Conservation (phyloP, 1,140 invertebrate genomes). For the Liolophura sinensis region DNA sequence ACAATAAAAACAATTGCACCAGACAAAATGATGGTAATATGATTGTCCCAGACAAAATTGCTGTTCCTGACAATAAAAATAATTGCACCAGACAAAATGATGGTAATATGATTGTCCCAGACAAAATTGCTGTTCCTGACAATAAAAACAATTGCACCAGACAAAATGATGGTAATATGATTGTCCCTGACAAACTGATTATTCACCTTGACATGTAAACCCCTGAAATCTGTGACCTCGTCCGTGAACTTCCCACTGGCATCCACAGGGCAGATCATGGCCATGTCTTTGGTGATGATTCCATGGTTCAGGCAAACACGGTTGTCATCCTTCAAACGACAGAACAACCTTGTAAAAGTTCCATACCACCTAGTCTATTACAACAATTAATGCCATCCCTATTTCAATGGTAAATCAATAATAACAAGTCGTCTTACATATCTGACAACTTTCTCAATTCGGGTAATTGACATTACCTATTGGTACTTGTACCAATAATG, state of each 20-base stretch:
- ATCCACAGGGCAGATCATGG: slow-evolving; percentile 92
- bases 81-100: too few relatives aligned
- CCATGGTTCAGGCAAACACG: slow-evolving; percentile 50
- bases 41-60: too few relatives aligned
- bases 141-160: too few relatives aligned
- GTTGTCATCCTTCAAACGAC: slow-evolving; percentile 54
- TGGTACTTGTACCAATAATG: not conserved
- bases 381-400: not conserved
- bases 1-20: too few relatives aligned
- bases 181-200: slow-evolving; percentile 1
- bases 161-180: not conserved
- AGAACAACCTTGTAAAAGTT: slow-evolving; percentile 6
- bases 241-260: slow-evolving; percentile 83
- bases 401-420: not conserved
- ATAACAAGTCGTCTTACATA: too few relatives aligned
- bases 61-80: too few relatives aligned
- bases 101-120: too few relatives aligned
- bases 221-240: slow-evolving; percentile 86
- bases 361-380: not conserved
- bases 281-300: slow-evolving; percentile 58
- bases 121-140: too few relatives aligned
- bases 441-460: too few relatives aligned
- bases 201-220: slow-evolving; percentile 90
- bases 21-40: too few relatives aligned
- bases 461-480: too few relatives aligned